These are phyloP conservation scores for Tuta absoluta DNA, from an alignment of 2,888 invertebrate genomes.

Conservation along the genomic window DNA sequence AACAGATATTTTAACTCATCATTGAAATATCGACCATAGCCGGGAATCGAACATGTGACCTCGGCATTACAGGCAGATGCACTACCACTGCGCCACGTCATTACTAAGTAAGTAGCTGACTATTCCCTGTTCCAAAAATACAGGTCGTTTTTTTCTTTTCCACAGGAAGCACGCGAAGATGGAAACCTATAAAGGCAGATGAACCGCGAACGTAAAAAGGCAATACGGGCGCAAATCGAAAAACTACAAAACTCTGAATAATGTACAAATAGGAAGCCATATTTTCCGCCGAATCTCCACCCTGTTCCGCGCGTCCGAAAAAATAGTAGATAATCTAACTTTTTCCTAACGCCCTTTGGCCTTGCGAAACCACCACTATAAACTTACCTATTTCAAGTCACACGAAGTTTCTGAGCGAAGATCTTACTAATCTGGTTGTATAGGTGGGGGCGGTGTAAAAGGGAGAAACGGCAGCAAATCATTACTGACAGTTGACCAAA, in stretches of 20 bases:
- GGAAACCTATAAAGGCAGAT: slow-evolving; percentile 37
- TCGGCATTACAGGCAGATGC: too few species aligned
- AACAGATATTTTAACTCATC: too few species aligned
- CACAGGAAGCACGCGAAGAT: slow-evolving; percentile 23
- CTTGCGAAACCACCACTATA: slow-evolving; percentile 48
- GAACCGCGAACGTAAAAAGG: slow-evolving; percentile 40
- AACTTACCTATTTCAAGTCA: slow-evolving; percentile 34
- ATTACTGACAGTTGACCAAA: slow-evolving; percentile 82
- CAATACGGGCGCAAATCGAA: slow-evolving; percentile 46
- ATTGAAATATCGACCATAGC: too few species aligned
- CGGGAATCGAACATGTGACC: too few species aligned
- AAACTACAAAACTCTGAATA: slow-evolving; percentile 59
- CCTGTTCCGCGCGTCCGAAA: slow-evolving; percentile 74
- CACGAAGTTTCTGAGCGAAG: slow-evolving; percentile 33
- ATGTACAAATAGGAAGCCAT: slow-evolving; percentile 78
- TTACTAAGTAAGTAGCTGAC: not conserved
- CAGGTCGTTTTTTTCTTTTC: not conserved
- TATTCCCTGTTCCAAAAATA: slow-evolving; percentile 4
- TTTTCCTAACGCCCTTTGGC: slow-evolving; percentile 74
- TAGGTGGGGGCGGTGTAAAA: slow-evolving; percentile 65
- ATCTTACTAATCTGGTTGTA: slow-evolving; percentile 45
- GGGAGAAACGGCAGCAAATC: slow-evolving; percentile 77
- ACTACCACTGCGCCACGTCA: too few species aligned
- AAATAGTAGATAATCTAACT: slow-evolving; percentile 80
- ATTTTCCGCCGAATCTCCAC: slow-evolving; percentile 74